A percentile compares a stretch with the other conserved stretches of the same genome.
phyloP scores from a whole-genome alignment of 53 echinoderm and acorn worm genomes.

The Hippasteria phrygiana region DNA sequence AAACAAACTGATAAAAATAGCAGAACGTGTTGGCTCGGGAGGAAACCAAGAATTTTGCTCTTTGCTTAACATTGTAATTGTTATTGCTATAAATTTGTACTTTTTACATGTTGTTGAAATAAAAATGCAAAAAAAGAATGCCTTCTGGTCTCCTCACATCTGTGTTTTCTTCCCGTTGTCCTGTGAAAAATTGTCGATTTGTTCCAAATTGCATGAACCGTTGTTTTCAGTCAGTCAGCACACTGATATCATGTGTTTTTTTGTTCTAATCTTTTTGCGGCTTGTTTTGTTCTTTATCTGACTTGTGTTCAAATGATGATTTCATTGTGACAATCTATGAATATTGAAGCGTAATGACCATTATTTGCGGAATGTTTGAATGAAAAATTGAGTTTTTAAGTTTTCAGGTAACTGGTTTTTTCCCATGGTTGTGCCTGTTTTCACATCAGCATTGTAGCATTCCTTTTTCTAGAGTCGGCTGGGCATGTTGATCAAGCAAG shows the following conservation, averaged over 20 bases:
- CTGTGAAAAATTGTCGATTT: constrained; percentile 38
- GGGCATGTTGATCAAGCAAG: constrained; percentile 48
- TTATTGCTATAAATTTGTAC: constrained; percentile 84
- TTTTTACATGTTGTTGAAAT: constrained; percentile 88
- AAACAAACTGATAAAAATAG: constrained; percentile 38
- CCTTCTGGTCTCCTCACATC: neutral
- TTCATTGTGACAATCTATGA: constrained; percentile 71
- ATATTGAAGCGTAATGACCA: constrained; percentile 52
- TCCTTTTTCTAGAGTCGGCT: constrained; percentile 16
- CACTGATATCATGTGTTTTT: constrained; percentile 42
- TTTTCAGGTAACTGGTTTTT: constrained; percentile 46
- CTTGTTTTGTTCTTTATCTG: constrained; percentile 60
- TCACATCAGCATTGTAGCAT: constrained; percentile 45
- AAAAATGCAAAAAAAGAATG: constrained; percentile 77
- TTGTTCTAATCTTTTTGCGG: constrained; percentile 65
- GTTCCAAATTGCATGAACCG: constrained; percentile 58
- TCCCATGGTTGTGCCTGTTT: constrained; percentile 68
- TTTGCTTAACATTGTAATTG: constrained; percentile 77
- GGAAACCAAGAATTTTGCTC: constrained; percentile 66
- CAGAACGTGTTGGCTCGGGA: constrained; percentile 64
- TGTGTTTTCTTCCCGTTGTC: constrained; percentile 27
- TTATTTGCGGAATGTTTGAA: constrained; percentile 59
- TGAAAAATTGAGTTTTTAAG: constrained; percentile 9
- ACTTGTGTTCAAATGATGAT: constrained; percentile 65
- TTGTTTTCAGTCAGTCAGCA: constrained; percentile 59